Base-by-base conservation (phyloP, 2,888 invertebrate genomes). In the Mamestra brassicae region DNA sequence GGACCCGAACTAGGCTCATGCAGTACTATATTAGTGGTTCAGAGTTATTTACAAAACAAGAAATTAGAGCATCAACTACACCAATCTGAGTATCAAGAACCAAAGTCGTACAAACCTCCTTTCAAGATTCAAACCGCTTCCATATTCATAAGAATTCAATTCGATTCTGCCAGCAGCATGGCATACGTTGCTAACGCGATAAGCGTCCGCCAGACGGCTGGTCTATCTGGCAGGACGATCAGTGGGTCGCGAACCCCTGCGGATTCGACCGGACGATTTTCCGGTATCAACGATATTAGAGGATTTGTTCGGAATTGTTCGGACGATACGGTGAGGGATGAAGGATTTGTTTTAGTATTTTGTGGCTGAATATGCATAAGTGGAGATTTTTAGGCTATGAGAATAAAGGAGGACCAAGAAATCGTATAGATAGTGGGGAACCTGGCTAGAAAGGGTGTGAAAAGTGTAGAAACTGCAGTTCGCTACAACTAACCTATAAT, bases 61-160 rank as follows among this genome's bases (percentile, higher is more conserved):
- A 55, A 11, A 26, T 26, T 26, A 4, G 11, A 55, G 4, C 11
- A n/a, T 36, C 7, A 15, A 36, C 5, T 7, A 58, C 36, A 34
- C 26, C 13, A 3, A 13, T 47, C 13, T 13, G 3, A 47, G 11
- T 4, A 2, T 45, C 11, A 45, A 45, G 11, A 45, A 2, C 2
- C 47, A 45, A 10, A 11, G 8, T 11, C 47, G 11, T 47, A 47
- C 47, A 47, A 47, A 11, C 47, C 15, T 15, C 36, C 17, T 7
- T 58, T 15, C 15, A 54, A 79, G 58, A 74, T 80, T 57, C 1
- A 47, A 65, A 73, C 73, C 60, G 3, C 11, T 26, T 15, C 52
- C 36, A 58, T 69, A 70, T 70, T 55, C 52, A 62, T 38, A 71
- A 58, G 63, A 82, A 82, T 83, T 83, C 83, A 72, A 72, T 83